Evolutionary conservation across 2,888 invertebrate species (phyloP), one percentile per base, ranked within the genome.

Genomic region (Aplocera efformata): DNA sequence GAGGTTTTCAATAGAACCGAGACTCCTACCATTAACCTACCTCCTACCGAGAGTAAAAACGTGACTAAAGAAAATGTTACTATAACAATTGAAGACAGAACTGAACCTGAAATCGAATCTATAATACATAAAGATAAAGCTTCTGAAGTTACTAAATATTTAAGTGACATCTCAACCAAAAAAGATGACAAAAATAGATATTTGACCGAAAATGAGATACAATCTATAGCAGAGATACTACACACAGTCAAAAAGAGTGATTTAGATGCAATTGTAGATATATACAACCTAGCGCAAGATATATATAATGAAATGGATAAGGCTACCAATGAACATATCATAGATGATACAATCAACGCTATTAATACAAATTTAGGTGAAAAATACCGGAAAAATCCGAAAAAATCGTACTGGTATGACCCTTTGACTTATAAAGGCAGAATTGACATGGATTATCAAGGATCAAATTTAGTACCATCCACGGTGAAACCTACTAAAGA

Each of bases 241-340:
- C 76, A 79, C 4, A 68, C 68, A 1, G 67, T 85, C 0, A 88
- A 79, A 35, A 85, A 77, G 49, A 83, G 82, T 42, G 88, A 88
- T 44, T 58, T 88, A 33, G 79, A 86, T 59, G 76, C 85, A 4
- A 71, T 88, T 7, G 54, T 85, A 20, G 86, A 88, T 45, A 72
- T 88, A 39, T 88, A 86, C 32, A 79, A 77, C 38, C 54, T 86
- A 50, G 85, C 84, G 1, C 77, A 85, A 67, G 81, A 86, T 33
- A 75, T 88, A 48, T 82, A 80, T 32, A 78, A 72, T 33, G 83
- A 85, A 58, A 63, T 82, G 32, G 79, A 81, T 32, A 69, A 56
- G 33, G 32, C 31, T 6, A 61, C 49, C 2, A 56, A 56, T 1
- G 64, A 71, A 5, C 50, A 48, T 9, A 23, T 56, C 1, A 10